Evolutionary conservation across 2,797 vertebrate species (phyloP).

Genomic region (Helicolenus hilgendorfi): DNA sequence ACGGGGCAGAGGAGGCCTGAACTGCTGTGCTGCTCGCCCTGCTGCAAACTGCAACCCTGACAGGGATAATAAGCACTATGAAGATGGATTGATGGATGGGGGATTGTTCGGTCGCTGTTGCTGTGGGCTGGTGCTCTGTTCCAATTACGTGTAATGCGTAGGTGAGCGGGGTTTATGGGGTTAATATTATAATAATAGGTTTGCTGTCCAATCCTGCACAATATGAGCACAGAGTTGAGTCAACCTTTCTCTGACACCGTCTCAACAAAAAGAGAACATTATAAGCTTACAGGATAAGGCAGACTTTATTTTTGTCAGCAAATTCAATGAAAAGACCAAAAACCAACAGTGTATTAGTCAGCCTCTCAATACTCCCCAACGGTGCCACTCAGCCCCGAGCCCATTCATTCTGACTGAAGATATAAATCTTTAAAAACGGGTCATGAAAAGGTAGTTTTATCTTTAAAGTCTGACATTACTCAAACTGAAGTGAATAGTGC

Average conservation of each 20-base stretch:
- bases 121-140: slow-evolving; percentile 1
- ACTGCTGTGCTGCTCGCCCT: slow-evolving; percentile 9
- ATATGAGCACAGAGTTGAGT: background rate
- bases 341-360: background rate
- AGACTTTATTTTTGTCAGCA: background rate
- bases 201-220: background rate
- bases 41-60: slow-evolving; percentile 29
- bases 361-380: background rate
- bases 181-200: background rate
- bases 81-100: slow-evolving; percentile 13
- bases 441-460: slow-evolving; percentile 6
- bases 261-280: background rate
- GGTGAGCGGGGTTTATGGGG: too few species aligned
- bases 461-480: slow-evolving; percentile 21
- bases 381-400: background rate
- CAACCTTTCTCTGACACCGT: background rate
- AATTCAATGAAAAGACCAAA: background rate
- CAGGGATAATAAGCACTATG: slow-evolving; percentile 31
- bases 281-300: background rate
- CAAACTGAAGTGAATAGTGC: background rate
- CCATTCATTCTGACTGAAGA: slow-evolving; percentile 2
- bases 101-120: background rate
- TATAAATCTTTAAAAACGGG: slow-evolving; percentile 41
- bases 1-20: slow-evolving; percentile 4
- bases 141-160: background rate